Evolutionary conservation across 2,113 vertebrate species (phyloP), one percentile per base, ranked within the genome.

Genomic region (Sander vitreus): DNA sequence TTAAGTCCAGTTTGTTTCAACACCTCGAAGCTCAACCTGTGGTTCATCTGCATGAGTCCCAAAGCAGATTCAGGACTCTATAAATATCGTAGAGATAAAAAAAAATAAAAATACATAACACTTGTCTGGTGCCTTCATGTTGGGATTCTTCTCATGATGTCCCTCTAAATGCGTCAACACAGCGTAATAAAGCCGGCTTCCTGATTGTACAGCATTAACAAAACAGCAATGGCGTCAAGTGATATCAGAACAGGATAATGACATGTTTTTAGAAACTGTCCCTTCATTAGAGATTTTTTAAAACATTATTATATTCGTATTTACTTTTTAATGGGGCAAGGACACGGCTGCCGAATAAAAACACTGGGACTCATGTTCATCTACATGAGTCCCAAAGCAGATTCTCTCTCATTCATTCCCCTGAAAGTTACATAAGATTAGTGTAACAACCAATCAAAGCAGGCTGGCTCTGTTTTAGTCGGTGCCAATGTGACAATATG

Each of bases 1-100:
- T 70, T 57, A 16, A 63, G 18, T 83, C 66, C 4, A 55, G 54
- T 78, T 75, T 73, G 78, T 74, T 54, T 36, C 16, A 33, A 64
- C 30, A 11, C 51, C 67, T 78, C 84, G 27, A 8, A 57, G 45
- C 79, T 78, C 83, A 74, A 87, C 88, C 76, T 87, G 90, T 82
- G 69, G 87, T 85, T 84, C 69, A 36, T 81, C 58, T n/a, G 1
- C 10, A 43, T 6, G 9, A 72, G 55, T 69, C 66, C 23, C 78
- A 73, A 53, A 83, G 58, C 63, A 59, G 57, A 27, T 16, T 47
- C 54, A 33, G 60, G 68, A 67, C 27, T 27, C 27, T 27, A 27
- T 27, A 27, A 27, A 27, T 27, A 27, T 27, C 2, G 27, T 27
- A 27, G 27, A 27, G 27, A 27, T 27, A 2, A 27, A 27, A 27